Evolutionary conservation across 2,888 invertebrate species (phyloP).

Genomic region (Agrilus biguttatus): DNA sequence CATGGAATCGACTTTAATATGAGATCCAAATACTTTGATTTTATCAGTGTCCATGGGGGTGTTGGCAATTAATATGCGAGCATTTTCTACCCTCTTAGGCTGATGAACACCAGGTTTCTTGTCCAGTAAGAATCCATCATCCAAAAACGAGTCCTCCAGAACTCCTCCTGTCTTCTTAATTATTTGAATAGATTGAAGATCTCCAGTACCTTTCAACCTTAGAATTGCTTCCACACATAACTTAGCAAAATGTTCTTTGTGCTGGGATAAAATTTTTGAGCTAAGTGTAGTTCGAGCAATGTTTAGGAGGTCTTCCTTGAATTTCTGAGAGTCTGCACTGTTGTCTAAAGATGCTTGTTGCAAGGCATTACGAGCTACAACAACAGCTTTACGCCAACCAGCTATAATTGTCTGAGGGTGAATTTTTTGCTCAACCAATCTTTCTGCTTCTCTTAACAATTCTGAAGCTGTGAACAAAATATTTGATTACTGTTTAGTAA

Average conservation of each 20-base stretch:
- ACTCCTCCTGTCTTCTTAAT: constrained; percentile 94
- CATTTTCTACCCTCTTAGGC: constrained; percentile 89
- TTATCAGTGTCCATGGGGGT: constrained; percentile 99
- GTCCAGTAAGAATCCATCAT: constrained; percentile 87
- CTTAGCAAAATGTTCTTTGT: constrained; percentile 92
- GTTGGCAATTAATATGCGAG: constrained; percentile 93
- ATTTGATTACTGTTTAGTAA: background rate
- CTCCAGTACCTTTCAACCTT: constrained; percentile 88
- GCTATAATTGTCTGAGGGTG: constrained; percentile 97
- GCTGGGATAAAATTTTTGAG: constrained; percentile 94
- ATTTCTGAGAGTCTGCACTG: constrained; percentile 58
- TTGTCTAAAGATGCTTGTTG: constrained; percentile 68
- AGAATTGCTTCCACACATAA: constrained; percentile 92
- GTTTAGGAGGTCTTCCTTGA: constrained; percentile 82
- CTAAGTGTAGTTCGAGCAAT: constrained; percentile 96
- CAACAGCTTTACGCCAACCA: constrained; percentile 85
- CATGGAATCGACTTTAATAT: constrained; percentile 84
- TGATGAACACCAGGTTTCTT: constrained; percentile 97
- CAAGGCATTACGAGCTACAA: constrained; percentile 72
- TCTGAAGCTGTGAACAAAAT: constrained; percentile 59
- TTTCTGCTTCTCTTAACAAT: constrained; percentile 88
- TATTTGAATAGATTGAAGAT: constrained; percentile 90
- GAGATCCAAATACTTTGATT: constrained; percentile 96
- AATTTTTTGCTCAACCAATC: constrained; percentile 80
- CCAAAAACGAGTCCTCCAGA: constrained; percentile 89